These are phyloP conservation scores for Laticauda colubrina DNA, from an alignment of 2,113 vertebrate species.

Conservation along the genomic window DNA sequence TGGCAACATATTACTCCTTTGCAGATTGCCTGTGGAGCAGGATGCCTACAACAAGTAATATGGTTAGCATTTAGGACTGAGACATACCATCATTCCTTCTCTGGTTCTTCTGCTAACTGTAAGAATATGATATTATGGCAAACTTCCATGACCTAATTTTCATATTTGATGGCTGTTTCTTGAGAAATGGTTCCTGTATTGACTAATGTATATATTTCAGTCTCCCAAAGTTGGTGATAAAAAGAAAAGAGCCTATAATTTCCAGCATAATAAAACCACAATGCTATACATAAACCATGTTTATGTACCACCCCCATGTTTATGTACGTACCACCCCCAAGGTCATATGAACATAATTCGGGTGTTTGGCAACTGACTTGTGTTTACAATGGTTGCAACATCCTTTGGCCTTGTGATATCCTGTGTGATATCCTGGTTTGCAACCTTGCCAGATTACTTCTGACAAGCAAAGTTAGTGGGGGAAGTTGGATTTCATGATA, in stretches of 20 bases:
- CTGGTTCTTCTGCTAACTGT: neutral
- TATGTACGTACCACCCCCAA: neutral
- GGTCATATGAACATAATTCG: neutral
- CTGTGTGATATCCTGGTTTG: neutral
- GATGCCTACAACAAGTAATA: neutral
- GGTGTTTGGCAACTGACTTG: neutral
- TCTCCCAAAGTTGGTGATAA: neutral
- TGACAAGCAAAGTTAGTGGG: neutral
- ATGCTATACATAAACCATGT: neutral
- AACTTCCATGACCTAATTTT: neutral
- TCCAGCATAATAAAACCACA: neutral
- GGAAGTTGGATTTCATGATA: neutral
- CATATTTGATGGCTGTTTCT: neutral
- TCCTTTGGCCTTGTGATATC: neutral
- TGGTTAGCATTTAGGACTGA: neutral
- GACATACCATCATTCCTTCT: neutral
- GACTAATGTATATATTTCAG: too few relatives aligned
- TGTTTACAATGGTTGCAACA: neutral
- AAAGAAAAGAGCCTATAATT: neutral
- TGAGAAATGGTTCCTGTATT: neutral
- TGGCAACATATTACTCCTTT: neutral
- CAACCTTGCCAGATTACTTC: neutral
- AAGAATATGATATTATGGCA: neutral
- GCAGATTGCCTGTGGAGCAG: neutral
- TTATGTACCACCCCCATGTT: neutral